Conservation (phyloP, 1,140 invertebrate genomes). For the Drosophila erecta region DNA sequence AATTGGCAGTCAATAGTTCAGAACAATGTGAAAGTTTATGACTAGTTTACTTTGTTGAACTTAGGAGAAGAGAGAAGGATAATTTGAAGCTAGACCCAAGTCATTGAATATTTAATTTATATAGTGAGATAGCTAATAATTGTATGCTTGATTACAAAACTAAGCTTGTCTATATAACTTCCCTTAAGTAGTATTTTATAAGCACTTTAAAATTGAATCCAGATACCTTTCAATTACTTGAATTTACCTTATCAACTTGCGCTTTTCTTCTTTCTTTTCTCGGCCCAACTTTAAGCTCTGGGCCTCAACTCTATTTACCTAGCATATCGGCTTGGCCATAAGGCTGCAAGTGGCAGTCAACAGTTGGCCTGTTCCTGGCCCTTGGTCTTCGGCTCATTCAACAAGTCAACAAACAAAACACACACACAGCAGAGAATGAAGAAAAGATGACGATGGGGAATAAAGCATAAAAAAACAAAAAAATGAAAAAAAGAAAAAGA, state of each 20-base stretch:
- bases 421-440: constrained; percentile 45
- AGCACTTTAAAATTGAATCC: background rate
- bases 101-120: too few relatives aligned
- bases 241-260: background rate
- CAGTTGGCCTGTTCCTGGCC: constrained; percentile 47
- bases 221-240: background rate
- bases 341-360: constrained; percentile 60
- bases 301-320: constrained; percentile 32
- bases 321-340: constrained; percentile 40
- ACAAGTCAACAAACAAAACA: constrained; percentile 76
- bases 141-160: too few relatives aligned
- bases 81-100: too few relatives aligned
- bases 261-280: background rate
- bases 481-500: constrained; percentile 30
- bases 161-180: background rate
- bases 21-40: constrained; percentile 5
- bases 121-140: too few relatives aligned
- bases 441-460: constrained; percentile 24
- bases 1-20: constrained; percentile 22
- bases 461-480: background rate
- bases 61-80: too few relatives aligned
- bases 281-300: constrained; percentile 17
- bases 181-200: background rate
- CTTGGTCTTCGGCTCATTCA: constrained; percentile 56
- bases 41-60: background rate